Evolutionary conservation across 2,888 invertebrate genomes (phyloP).

Genomic region (Antitype chi): DNA sequence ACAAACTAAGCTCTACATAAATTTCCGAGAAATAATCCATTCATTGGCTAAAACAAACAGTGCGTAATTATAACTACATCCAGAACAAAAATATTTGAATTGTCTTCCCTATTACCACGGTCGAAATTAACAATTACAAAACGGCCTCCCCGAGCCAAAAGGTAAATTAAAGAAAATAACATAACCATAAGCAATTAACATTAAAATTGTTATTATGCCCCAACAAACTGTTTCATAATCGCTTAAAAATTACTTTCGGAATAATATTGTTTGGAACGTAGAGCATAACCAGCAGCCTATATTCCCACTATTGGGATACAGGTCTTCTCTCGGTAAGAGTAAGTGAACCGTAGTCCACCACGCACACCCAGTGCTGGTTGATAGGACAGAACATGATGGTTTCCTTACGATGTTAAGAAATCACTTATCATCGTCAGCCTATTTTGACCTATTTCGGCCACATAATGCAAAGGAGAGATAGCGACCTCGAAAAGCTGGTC

Average conservation of each 20-base stretch:
- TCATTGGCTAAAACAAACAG: slow-evolving; percentile 46
- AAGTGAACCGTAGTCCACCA: not conserved
- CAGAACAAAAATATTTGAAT: slow-evolving; percentile 51
- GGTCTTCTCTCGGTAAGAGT: too few relatives aligned
- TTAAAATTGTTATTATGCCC: slow-evolving; percentile 56
- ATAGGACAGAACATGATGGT: not conserved
- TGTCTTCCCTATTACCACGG: slow-evolving; percentile 14
- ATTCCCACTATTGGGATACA: too few relatives aligned
- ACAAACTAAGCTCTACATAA: slow-evolving; percentile 37
- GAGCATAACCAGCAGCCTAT: not conserved
- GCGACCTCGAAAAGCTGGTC: too few relatives aligned
- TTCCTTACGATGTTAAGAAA: not conserved
- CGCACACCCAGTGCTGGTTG: not conserved
- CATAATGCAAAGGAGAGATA: too few relatives aligned
- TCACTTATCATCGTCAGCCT: too few relatives aligned
- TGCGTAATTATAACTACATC: slow-evolving; percentile 41
- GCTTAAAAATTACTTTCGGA: slow-evolving; percentile 21
- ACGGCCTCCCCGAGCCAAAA: slow-evolving; percentile 19
- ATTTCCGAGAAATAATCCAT: slow-evolving; percentile 47
- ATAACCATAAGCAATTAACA: slow-evolving; percentile 55
- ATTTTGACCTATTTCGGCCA: too few relatives aligned
- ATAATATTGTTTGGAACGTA: slow-evolving; percentile 22
- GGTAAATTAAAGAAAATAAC: slow-evolving; percentile 50
- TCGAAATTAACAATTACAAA: slow-evolving; percentile 50
- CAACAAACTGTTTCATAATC: slow-evolving; percentile 40